Evolutionary conservation across 2,797 vertebrate genomes (phyloP).

Genomic region (Selene dorsalis): DNA sequence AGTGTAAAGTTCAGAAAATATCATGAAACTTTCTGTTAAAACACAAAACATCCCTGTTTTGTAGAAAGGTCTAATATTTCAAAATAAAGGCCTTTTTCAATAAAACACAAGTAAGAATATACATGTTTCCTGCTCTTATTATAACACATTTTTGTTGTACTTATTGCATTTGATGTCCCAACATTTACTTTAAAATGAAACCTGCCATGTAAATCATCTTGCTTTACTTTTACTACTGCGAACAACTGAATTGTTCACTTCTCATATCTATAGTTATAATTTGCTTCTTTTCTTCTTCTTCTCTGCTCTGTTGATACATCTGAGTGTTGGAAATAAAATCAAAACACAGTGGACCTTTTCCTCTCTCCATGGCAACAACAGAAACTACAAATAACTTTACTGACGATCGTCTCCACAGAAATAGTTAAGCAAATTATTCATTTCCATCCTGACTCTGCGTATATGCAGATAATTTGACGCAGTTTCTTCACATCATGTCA

Average conservation of each 20-base stretch:
- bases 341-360: constrained; percentile 13
- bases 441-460: constrained; percentile 13
- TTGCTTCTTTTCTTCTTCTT: neutral
- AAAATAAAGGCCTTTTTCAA: neutral
- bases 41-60: neutral
- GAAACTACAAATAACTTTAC: constrained; percentile 53
- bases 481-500: neutral
- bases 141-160: neutral
- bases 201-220: neutral
- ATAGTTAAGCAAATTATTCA: constrained; percentile 35
- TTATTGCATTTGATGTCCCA: neutral
- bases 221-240: neutral
- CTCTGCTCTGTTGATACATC: neutral
- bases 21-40: neutral
- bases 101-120: neutral
- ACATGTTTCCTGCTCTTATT: neutral
- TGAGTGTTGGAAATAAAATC: constrained; percentile 12
- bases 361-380: constrained; percentile 52
- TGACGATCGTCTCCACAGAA: constrained; percentile 40
- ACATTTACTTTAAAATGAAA: neutral
- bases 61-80: neutral
- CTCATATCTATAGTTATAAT: neutral
- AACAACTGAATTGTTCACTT: neutral
- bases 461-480: neutral
- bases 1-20: neutral